phyloP scores from a whole-genome alignment of 1,140 invertebrate genomes.

The Brachionus sp. region DNA sequence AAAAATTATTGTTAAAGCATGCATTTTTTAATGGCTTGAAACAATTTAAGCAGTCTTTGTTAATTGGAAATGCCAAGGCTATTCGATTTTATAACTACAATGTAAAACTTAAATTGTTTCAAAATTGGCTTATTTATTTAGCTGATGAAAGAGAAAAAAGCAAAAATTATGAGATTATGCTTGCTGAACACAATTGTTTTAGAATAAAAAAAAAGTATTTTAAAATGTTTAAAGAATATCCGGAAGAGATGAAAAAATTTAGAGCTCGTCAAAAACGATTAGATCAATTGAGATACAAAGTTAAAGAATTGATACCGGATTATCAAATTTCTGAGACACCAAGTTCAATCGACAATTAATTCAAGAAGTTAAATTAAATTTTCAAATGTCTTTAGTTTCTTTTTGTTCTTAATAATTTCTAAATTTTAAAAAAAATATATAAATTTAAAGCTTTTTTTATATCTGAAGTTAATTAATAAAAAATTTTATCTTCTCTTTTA shows the following conservation, averaged over 20 bases:
- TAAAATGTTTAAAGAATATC: conserved; percentile 50
- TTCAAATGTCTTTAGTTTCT: no score
- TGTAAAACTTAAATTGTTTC: conserved; percentile 48
- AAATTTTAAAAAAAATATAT: no score
- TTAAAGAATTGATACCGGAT: conserved; percentile 53
- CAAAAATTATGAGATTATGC: conserved; percentile 49
- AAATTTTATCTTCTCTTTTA: no score
- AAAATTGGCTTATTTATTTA: conserved; percentile 50
- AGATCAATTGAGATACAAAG: conserved; percentile 52
- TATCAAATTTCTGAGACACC: conserved; percentile 46
- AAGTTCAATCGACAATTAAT: no score
- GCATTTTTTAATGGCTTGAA: conserved; percentile 50
- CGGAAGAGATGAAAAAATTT: conserved; percentile 49
- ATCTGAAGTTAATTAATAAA: no score
- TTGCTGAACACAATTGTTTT: conserved; percentile 50
- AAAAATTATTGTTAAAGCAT: conserved; percentile 49
- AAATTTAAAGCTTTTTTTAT: no score
- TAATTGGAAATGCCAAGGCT: conserved; percentile 51
- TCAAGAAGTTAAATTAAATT: no score
- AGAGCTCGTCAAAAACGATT: conserved; percentile 50
- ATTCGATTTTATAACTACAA: conserved; percentile 48
- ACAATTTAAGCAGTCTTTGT: conserved; percentile 51
- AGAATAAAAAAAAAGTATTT: conserved; percentile 49
- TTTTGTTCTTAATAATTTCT: no score
- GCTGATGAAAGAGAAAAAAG: conserved; percentile 49